Base-by-base conservation (phyloP, 2,888 invertebrate species). In the Pemphredon lugubris region DNA sequence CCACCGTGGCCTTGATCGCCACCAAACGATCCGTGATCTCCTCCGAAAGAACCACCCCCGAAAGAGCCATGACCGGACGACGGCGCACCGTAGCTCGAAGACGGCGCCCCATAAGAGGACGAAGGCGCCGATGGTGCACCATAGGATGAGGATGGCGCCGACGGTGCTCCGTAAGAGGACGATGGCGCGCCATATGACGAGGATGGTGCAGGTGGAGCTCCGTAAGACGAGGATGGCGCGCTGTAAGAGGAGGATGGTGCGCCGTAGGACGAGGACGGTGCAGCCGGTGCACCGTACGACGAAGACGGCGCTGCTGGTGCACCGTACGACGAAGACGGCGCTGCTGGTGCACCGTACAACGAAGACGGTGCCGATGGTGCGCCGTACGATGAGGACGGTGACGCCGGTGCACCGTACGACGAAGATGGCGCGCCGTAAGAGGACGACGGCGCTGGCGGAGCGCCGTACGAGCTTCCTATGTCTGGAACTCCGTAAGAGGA, bases 11-110 rank as follows among this genome's bases (percentile, higher is more conserved):
- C 74, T 30, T 54, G 57, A 30, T 59, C 75, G 6, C 75, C 63
- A 11, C 69, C 70, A 48, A 63, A 64, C 4, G 69, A 73, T 6
- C 63, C 67, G 9, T 59, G 61, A n/a, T 32, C 53, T 3, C 91
- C 90, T 48, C 90, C 87, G 70, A 90, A 90, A 74, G 90, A 83
- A 84, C 70, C 88, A 84, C 72, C 79, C 1, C 67, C 58, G 34
- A 54, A 44, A 2, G 64, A 70, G 5, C 76, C 74, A 14, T 51
- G 65, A 2, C 45, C 69, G 48, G 45, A 45, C 0, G 53, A 44
- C 42, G 82, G 79, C 2, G 67, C 60, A 0, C 75, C 66, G 5
- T 81, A 69, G 0, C 74, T 73, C 0, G 79, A 69, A 0, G 73
- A 71, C 2, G 75, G 60, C 0, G 4, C 74, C 44, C 86, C 86